phyloP scores from a whole-genome alignment of 2,888 invertebrate species.

The Anorthoa munda region DNA sequence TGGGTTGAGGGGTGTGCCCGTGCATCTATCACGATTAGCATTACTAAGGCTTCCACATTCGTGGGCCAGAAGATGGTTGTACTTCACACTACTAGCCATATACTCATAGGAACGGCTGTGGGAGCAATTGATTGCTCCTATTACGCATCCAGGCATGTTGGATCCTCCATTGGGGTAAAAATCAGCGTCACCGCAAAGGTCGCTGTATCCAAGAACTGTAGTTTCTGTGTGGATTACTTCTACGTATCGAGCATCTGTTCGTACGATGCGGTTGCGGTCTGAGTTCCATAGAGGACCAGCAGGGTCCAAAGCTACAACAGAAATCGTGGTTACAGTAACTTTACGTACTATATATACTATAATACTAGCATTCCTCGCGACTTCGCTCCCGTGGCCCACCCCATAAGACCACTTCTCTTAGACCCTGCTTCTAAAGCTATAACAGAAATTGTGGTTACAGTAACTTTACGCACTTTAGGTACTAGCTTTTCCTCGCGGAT shows the following conservation, averaged over 20 bases:
- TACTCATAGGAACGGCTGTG: constrained; percentile 79
- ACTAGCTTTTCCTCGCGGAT: too few relatives aligned
- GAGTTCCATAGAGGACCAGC: constrained; percentile 81
- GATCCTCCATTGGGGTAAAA: constrained; percentile 83
- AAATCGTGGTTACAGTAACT: neutral
- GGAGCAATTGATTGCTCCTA: constrained; percentile 74
- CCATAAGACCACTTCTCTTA: too few relatives aligned
- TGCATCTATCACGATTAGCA: constrained; percentile 72
- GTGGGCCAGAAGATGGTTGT: constrained; percentile 76
- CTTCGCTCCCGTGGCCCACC: too few relatives aligned
- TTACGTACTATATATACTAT: too few relatives aligned
- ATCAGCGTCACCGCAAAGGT: constrained; percentile 80
- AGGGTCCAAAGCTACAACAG: constrained; percentile 81
- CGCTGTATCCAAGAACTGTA: constrained; percentile 72
- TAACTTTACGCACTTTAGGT: neutral
- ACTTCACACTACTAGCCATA: constrained; percentile 77
- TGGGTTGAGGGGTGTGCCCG: constrained; percentile 27
- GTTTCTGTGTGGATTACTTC: constrained; percentile 86
- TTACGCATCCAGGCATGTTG: constrained; percentile 81
- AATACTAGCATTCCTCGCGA: too few relatives aligned
- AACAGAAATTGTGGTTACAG: constrained; percentile 6
- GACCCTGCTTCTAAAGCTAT: constrained; percentile 85
- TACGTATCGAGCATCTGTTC: constrained; percentile 80
- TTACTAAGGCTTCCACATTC: constrained; percentile 73
- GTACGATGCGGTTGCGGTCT: constrained; percentile 71